Base-by-base conservation (phyloP, 2,888 invertebrate genomes). In the Neoascia interrupta region DNA sequence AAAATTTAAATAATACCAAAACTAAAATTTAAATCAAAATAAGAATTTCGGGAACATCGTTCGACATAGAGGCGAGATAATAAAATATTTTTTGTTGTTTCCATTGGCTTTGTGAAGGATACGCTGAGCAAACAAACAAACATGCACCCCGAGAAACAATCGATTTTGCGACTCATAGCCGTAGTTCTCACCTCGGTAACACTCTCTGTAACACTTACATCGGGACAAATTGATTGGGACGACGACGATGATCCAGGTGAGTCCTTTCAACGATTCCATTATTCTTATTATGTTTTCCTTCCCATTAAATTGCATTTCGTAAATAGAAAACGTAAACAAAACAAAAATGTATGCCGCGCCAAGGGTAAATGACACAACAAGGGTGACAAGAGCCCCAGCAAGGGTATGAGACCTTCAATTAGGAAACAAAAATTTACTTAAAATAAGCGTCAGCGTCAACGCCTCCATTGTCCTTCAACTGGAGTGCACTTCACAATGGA, bases 161-260 rank as follows among this genome's bases (percentile, higher is more conserved):
- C 81, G 58, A 75, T 79, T 64, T 54, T 81, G 74, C 84, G 82
- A 83, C 84, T 84, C 83, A 83, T 64, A 80, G 84, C 81, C 83
- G 83, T 81, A 72, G 85, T 84, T 68, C 85, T 84, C 66, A 83
- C 85, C 72, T 81, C 87, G 64, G 82, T 88, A 72, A 80, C 85
- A 61, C 84, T 88, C 58, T 84, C 85, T 70, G 84, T 85, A 64
- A 83, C 85, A 81, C 84, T 87, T 76, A 85, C 87, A 82, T 86
- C 85, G 82, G 89, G 87, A 81, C 89, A 89, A 87, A 89, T 89
- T 82, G 89, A 89, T 84, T 89, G 89, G 89, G 89, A 88, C 76
- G 89, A 89, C 81, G 89, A 89, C 81, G 89, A 89, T 84, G 89
- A 89, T 87, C 89, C 89, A 86, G 89, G 89, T 89, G 84, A 87